Evolutionary conservation across 1,140 invertebrate species (phyloP).

Genomic region (Sycophaga agraensis): DNA sequence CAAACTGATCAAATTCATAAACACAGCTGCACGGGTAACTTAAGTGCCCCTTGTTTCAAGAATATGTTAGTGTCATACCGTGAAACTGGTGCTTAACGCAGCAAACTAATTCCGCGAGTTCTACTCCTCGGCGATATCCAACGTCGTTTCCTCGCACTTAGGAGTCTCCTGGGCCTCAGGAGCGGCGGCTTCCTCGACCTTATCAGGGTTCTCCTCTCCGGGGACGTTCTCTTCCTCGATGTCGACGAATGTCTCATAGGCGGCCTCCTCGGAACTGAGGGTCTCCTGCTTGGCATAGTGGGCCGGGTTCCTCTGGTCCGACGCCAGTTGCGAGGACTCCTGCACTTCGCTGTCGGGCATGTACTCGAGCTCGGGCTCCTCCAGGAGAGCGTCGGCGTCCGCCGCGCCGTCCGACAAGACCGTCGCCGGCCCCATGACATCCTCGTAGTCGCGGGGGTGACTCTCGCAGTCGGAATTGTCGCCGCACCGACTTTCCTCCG

Average conservation of each 20-base stretch:
- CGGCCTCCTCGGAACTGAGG: neutral
- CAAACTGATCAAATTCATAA: too few species aligned
- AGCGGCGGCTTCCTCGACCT: too few species aligned
- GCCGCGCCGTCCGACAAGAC: conserved; percentile 31
- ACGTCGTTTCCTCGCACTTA: neutral
- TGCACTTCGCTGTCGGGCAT: conserved; percentile 32
- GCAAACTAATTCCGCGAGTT: too few species aligned
- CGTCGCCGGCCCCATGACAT: conserved; percentile 5
- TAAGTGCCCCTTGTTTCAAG: too few species aligned
- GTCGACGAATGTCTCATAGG: neutral
- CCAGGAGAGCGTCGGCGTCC: conserved; percentile 44
- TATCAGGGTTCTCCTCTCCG: too few species aligned
- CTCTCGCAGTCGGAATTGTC: conserved; percentile 47
- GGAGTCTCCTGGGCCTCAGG: neutral
- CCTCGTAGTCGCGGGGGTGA: conserved; percentile 43
- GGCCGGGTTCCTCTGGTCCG: neutral
- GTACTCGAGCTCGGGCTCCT: conserved; percentile 52
- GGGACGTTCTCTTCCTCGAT: neutral
- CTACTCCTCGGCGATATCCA: neutral
- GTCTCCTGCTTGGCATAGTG: conserved; percentile 14
- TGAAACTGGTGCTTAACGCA: too few species aligned
- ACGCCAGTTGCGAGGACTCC: neutral
- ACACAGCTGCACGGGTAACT: too few species aligned
- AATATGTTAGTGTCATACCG: too few species aligned
- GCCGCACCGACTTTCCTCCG: conserved; percentile 42